Percentiles rank a stretch among this genome's conserved stretches.
phyloP scores from a whole-genome alignment of 2,888 invertebrate species.

The Pristionchus mayeri region DNA sequence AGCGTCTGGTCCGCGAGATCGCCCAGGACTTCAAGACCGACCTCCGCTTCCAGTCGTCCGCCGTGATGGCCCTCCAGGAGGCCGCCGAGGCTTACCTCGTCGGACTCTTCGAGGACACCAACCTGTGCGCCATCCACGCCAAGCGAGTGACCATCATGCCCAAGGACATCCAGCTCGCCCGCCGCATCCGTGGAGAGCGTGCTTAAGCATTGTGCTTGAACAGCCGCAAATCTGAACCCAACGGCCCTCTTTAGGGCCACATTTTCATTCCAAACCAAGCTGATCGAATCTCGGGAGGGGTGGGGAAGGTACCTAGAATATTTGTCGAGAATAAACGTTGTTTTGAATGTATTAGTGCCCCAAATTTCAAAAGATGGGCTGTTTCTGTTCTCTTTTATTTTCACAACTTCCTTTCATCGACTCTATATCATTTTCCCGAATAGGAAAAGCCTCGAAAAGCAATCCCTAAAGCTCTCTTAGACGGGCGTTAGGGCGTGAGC shows the following conservation, averaged over 20 bases:
- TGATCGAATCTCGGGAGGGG: too few species aligned
- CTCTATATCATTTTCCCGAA: too few species aligned
- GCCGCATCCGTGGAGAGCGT: slow-evolving; percentile 82
- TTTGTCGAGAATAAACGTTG: too few species aligned
- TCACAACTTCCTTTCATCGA: too few species aligned
- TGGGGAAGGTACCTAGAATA: too few species aligned
- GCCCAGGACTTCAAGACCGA: slow-evolving; percentile 71
- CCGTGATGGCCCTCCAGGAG: slow-evolving; percentile 63
- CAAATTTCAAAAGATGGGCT: too few species aligned
- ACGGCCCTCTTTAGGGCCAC: slow-evolving; percentile 70
- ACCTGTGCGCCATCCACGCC: slow-evolving; percentile 96
- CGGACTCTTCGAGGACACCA: slow-evolving; percentile 96
- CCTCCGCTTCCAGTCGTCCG: slow-evolving; percentile 68
- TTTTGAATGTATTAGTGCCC: too few species aligned
- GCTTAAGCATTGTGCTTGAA: slow-evolving; percentile 46
- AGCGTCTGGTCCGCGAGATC: slow-evolving; percentile 68
- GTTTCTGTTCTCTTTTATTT: too few species aligned
- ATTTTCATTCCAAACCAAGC: slow-evolving; percentile 47
- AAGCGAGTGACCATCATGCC: slow-evolving; percentile 98
- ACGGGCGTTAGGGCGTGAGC: too few species aligned
- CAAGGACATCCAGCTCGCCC: slow-evolving; percentile 77
- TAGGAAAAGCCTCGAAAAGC: too few species aligned
- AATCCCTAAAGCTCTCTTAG: too few species aligned
- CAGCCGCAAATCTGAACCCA: slow-evolving; percentile 55
- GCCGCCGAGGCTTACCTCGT: slow-evolving; percentile 87